These are phyloP conservation scores for Aldrovandia affinis DNA, from an alignment of 2,797 vertebrate species.

Conservation along the genomic window DNA sequence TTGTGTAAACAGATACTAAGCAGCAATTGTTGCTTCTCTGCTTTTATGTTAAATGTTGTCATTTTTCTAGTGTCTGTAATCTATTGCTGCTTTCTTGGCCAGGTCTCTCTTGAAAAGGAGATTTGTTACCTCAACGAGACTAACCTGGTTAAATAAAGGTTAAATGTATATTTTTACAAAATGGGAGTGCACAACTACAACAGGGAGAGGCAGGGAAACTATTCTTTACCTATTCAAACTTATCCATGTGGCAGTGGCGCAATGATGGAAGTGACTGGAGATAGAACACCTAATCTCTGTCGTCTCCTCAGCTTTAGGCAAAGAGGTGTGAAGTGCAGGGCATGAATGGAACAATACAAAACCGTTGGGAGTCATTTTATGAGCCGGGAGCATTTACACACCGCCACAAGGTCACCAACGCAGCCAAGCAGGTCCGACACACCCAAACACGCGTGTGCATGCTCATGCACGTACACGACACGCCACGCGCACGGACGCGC, in stretches of 20 bases:
- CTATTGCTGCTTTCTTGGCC: too few species aligned
- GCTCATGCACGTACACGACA: not conserved
- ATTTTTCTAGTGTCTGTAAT: too few species aligned
- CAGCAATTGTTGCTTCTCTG: too few species aligned
- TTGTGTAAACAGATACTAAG: too few species aligned
- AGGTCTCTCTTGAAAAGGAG: too few species aligned
- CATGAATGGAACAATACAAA: not conserved
- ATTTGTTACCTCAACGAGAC: too few species aligned
- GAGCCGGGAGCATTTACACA: not conserved
- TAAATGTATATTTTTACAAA: too few species aligned
- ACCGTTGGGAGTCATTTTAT: not conserved
- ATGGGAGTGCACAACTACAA: too few species aligned
- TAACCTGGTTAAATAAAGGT: too few species aligned
- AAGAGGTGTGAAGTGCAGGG: not conserved
- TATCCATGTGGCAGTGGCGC: not conserved
- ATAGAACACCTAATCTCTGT: not conserved
- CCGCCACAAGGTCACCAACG: not conserved
- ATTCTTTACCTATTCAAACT: not conserved
- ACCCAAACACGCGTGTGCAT: not conserved
- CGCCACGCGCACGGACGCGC: not conserved
- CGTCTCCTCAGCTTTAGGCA: not conserved
- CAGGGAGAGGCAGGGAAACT: too few species aligned
- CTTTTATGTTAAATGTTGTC: too few species aligned
- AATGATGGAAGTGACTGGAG: not conserved
- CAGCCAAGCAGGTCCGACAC: too few species aligned